Evolutionary conservation across 2,797 vertebrate genomes (phyloP).

Genomic region (Hypotaenidia okinawae): DNA sequence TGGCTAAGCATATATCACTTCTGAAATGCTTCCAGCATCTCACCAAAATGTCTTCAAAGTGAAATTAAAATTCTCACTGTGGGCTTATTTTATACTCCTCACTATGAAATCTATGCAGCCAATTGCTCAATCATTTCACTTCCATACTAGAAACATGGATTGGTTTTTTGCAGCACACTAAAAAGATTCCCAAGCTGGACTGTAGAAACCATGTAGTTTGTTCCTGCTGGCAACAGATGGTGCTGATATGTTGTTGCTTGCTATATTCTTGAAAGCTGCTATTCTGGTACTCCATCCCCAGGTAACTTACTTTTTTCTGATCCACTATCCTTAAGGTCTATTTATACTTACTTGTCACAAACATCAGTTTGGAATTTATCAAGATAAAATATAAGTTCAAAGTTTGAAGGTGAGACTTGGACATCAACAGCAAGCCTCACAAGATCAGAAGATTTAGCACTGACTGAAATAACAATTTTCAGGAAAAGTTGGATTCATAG

Average conservation of each 20-base stretch:
- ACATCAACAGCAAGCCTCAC: not conserved
- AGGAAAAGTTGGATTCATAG: not conserved
- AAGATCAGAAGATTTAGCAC: not conserved
- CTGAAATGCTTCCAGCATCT: not conserved
- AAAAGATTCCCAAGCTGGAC: accelerated
- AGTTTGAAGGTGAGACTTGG: not conserved
- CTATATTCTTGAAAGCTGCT: not conserved
- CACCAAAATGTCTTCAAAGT: not conserved
- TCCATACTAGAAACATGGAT: accelerated
- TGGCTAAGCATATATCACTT: not conserved
- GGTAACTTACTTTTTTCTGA: not conserved
- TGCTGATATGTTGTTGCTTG: constrained; percentile 7
- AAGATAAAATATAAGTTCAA: not conserved
- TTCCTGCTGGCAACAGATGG: constrained; percentile 36
- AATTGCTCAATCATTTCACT: not conserved
- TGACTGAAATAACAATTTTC: not conserved
- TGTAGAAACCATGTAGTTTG: not conserved
- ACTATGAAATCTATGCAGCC: not conserved
- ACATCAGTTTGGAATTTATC: not conserved
- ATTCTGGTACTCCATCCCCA: not conserved
- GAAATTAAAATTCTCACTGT: not conserved
- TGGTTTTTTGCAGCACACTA: not conserved
- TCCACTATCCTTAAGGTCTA: not conserved
- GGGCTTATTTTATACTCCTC: not conserved
- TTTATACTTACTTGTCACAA: not conserved